Conservation (phyloP, 2,888 invertebrate species). For the Conops quadrifasciatus region DNA sequence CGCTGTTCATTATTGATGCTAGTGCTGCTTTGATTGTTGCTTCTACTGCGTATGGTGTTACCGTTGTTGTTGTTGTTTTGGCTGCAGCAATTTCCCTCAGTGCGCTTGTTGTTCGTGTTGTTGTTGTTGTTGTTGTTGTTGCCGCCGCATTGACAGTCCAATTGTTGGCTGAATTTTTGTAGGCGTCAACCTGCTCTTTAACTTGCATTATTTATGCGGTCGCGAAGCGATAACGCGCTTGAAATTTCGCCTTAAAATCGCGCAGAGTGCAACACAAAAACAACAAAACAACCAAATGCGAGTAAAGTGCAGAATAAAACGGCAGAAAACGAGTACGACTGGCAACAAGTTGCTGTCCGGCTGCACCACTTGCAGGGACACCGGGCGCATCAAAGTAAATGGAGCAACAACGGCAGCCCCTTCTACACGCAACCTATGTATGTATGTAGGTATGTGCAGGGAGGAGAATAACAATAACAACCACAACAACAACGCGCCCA, state of each 20-base stretch:
- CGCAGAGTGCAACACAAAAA: conserved; percentile 31
- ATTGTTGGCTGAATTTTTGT: conserved; percentile 49
- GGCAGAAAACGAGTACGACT: background rate
- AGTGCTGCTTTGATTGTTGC: background rate
- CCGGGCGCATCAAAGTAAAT: conserved; percentile 32
- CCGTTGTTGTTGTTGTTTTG: background rate
- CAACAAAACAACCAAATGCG: conserved; percentile 31
- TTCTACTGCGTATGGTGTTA: background rate
- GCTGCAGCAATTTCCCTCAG: background rate
- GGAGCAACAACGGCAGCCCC: conserved; percentile 24
- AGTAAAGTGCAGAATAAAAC: conserved; percentile 18
- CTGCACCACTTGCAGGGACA: background rate
- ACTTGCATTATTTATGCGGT: conserved; percentile 64
- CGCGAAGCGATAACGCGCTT: conserved; percentile 61
- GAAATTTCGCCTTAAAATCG: conserved; percentile 39
- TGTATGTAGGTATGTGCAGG: too few species aligned
- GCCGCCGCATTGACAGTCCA: conserved; percentile 19
- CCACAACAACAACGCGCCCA: conserved; percentile 25
- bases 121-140: background rate
- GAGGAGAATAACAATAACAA: conserved; percentile 23
- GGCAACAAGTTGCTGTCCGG: too few species aligned
- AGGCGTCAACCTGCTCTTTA: conserved; percentile 66
- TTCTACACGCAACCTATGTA: too few species aligned
- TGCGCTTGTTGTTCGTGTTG: background rate
- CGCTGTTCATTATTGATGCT: background rate